Base-by-base conservation (phyloP, 2,888 invertebrate genomes). In the Hydriomena furcata region DNA sequence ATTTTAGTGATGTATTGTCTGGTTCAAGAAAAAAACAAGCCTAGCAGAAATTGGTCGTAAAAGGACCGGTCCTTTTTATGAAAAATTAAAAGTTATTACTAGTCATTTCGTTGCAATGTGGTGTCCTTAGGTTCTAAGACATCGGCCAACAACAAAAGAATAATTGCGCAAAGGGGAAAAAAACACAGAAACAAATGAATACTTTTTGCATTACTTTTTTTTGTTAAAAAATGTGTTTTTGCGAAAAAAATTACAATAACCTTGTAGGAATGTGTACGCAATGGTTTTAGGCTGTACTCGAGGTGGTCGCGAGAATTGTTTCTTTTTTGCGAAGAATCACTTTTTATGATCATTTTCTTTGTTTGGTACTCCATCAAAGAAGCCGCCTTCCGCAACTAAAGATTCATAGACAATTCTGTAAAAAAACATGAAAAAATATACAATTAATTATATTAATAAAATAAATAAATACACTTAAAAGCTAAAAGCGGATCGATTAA, bases 121-220 rank as follows among this genome's bases (percentile, higher is more conserved):
- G n/a, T 28, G 37, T 35, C 31, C 30, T 31, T 23, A 11, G 4
- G 25, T 42, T 42, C 37, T 40, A 49, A 54, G 48, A 48, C 44
- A 55, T 43, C 41, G 27, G 30, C 28, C 1, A 24, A 10, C 31
- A 55, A 64, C 56, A 59, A 59, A 52, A 60, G 53, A 40, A 17
- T 42, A 52, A 57, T 80, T 82, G 77, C 72, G 72, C 81, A 83
- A 84, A 80, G 69, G 74, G 64, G 58, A 66, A 73, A 71, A 65
- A 41, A 37, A 25, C 6, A 7, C 17, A 34, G 23, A 41, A 75
- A 80, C 76, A 79, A 79, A 70, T 58, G 65, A 49, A 44, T 28
- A 67, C 60, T 83, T 84, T 84, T 86, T 84, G 84, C 84, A 82
- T 71, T 62, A 68, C 67, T 61, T 61, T 32, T 52, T 65, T 71